A percentile compares a stretch with the other conserved stretches of the same genome.
Evolutionary conservation across 2,888 invertebrate species (phyloP).

Genomic region (Thumatha senex): DNA sequence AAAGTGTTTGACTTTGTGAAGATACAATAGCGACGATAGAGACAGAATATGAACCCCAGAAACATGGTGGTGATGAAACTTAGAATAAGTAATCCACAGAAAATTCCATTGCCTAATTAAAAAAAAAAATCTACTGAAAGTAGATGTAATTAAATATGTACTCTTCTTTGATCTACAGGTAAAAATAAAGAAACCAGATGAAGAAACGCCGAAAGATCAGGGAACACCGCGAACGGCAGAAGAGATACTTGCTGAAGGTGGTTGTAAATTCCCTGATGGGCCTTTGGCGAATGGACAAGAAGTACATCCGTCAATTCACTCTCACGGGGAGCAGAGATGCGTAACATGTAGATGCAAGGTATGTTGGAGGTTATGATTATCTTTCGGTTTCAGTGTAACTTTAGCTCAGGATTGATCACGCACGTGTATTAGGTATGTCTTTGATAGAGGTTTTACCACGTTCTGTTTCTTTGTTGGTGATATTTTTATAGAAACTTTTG

Average conservation of each 20-base stretch:
- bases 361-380: conserved; percentile 23
- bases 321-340: conserved; percentile 94
- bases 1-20: too few species aligned
- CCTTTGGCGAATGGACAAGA: conserved; percentile 89
- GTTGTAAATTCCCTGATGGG: conserved; percentile 90
- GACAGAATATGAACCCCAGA: too few species aligned
- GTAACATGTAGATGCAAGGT: conserved; percentile 96
- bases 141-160: too few species aligned
- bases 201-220: conserved; percentile 72
- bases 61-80: too few species aligned
- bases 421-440: background rate
- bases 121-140: too few species aligned
- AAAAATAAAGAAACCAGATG: conserved; percentile 69
- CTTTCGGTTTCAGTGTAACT: background rate
- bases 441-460: too few species aligned
- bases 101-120: too few species aligned
- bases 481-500: too few species aligned
- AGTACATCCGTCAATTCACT: conserved; percentile 94
- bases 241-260: conserved; percentile 90
- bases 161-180: conserved; percentile 44
- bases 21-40: too few species aligned
- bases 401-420: background rate
- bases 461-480: too few species aligned
- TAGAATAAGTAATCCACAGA: too few species aligned
- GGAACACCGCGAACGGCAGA: conserved; percentile 83